A percentile compares a stretch with the other conserved stretches of the same genome.
Evolutionary conservation across 2,113 vertebrate genomes (phyloP).

Genomic region (Rhinogobius similis): DNA sequence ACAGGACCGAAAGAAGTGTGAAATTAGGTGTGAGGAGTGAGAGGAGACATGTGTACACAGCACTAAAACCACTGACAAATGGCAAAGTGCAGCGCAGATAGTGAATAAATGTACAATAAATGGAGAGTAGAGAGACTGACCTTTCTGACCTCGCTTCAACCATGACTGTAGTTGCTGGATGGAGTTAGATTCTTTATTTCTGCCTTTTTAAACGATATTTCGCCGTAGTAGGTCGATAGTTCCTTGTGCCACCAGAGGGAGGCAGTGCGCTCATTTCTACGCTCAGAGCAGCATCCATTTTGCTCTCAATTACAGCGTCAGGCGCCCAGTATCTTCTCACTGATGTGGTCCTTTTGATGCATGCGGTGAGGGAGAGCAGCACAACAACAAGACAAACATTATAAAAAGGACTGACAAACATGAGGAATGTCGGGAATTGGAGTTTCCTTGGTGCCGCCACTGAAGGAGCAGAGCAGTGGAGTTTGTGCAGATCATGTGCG

Average conservation of each 20-base stretch:
- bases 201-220: no score
- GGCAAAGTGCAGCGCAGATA: no score
- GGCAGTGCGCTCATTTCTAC: conserved; percentile 59
- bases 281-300: conserved; percentile 69
- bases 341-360: conserved; percentile 59
- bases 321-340: conserved; percentile 49
- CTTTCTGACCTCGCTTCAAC: no score
- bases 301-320: conserved; percentile 63
- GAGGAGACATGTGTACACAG: no score
- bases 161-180: neutral
- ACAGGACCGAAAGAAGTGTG: no score
- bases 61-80: no score
- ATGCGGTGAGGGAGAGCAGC: conserved; percentile 10
- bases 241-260: conserved; percentile 48
- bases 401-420: conserved; percentile 32
- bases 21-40: no score
- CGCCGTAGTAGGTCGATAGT: neutral
- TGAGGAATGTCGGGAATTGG: conserved; percentile 59
- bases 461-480: conserved; percentile 9
- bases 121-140: no score
- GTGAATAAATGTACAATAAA: no score
- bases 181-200: neutral
- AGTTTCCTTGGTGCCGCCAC: conserved; percentile 20
- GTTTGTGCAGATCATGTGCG: conserved; percentile 16
- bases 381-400: conserved; percentile 42